Conservation (phyloP, 2,113 vertebrate genomes). For the Tinamus guttatus region DNA sequence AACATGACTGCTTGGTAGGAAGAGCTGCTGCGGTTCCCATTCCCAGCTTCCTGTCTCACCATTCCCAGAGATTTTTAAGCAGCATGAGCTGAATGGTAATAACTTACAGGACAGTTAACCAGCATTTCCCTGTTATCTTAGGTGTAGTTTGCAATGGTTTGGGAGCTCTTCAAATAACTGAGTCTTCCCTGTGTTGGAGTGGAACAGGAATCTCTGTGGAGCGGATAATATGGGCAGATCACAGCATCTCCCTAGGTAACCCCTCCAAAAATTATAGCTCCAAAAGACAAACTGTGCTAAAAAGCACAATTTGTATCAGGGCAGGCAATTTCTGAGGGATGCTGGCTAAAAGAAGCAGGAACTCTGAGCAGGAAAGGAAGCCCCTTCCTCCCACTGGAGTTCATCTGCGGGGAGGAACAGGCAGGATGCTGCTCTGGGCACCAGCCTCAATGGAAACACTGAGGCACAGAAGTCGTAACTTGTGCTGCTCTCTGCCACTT, state of each 20-base stretch:
- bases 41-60: background rate
- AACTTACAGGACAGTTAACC: background rate
- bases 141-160: background rate
- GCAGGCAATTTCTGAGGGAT: background rate
- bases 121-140: background rate
- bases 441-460: background rate
- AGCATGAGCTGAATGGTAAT: background rate
- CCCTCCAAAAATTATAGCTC: background rate
- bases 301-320: background rate
- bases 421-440: background rate
- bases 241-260: background rate
- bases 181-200: background rate
- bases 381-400: background rate
- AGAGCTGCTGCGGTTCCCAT: fast-evolving
- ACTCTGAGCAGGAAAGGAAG: background rate
- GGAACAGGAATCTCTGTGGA: background rate
- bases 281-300: background rate
- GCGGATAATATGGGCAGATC: background rate
- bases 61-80: background rate
- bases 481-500: background rate
- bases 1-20: background rate
- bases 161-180: background rate
- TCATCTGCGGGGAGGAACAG: background rate
- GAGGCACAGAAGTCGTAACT: background rate
- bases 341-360: background rate